Evolutionary conservation across 2,888 invertebrate species (phyloP), one percentile per base, ranked within the genome.

Genomic region (Ceriagrion tenellum): DNA sequence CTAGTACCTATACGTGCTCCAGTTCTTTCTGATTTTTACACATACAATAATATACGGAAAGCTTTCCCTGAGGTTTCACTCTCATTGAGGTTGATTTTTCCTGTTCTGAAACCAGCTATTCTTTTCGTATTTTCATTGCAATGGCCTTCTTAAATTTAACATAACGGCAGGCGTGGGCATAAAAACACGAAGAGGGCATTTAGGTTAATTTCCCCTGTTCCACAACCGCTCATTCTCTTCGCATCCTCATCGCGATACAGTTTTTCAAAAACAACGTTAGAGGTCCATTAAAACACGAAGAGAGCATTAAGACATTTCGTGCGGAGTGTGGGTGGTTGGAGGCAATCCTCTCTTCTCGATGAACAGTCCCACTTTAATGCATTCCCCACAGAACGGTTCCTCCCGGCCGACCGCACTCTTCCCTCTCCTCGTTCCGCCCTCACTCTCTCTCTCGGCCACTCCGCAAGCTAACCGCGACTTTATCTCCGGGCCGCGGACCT

Each of bases 391-490:
- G n/a, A 26, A 69, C 81, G 35, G 6, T 81, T 30, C 81, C 35
- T 30, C 74, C 74, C 74, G 59, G 20, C 8, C 47, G 30, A 81
- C 81, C 81, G 18, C 81, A 81, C 81, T 13, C 13, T 81, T 35
- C 30, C 35, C 8, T 16, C 26, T 35, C 26, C 6, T 69, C 3
- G 2, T 16, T 59, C 69, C n/a, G 0, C 26, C n/a, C n/a, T 35
- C 13, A 6, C 35, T 81, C n/a, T n/a, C 63, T 35, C 13, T 16
- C 35, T 81, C 81, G 81, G 2, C 81, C 81, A 81, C 81, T 81
- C 81, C 81, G 81, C 81, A 81, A 81, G 35, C 30, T 16, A 81
- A 81, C 81, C 81, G 81, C 81, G 81, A 35, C 81, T 81, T 81
- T 81, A 81, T 81, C 81, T 81, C 81, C 16, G 6, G 35, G 81